Base-by-base conservation (phyloP, 2,888 invertebrate genomes). In the Micoletzkya japonica region DNA sequence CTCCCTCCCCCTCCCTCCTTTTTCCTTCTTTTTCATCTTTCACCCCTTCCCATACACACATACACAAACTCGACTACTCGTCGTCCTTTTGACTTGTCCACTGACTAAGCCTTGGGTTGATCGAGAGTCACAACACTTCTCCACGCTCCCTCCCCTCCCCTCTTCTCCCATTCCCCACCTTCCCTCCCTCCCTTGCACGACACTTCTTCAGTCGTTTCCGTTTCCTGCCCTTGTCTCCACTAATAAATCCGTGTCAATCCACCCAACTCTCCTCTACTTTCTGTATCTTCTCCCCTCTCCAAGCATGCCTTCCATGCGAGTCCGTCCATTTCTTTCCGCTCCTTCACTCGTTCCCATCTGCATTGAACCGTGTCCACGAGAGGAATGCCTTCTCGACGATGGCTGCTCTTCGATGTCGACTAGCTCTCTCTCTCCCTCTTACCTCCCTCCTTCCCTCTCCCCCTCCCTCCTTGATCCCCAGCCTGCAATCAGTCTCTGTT, bases 391-490 rank as follows among this genome's bases (percentile, higher is more conserved):
- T n/a, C n/a, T n/a, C n/a, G n/a, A n/a, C n/a, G n/a, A n/a, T n/a
- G n/a, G n/a, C n/a, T n/a, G n/a, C n/a, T n/a, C n/a, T n/a, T n/a
- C n/a, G n/a, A n/a, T n/a, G n/a, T n/a, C n/a, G n/a, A n/a, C n/a
- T n/a, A n/a, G n/a, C n/a, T n/a, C n/a, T 37, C n/a, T 59, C 58
- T 6, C 37, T 26, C 59, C 39, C 59, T 37, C 24, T 59, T 17
- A 24, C 24, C 57, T 63, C 32, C 37, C 49, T 44, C 49, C 44
- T 17, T 44, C 34, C 32, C 39, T 24, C 61, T n/a, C 24, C 17
- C 37, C 20, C 60, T 44, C 61, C 26, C 4, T 39, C 20, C 17
- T 37, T 4, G 10, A 44, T 20, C 10, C 44, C 44, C 10, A n/a
- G n/a, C n/a, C n/a, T 32, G 4, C 20, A 28, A 26, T 44, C 44